Evolutionary conservation across 2,113 vertebrate species (phyloP).

Genomic region (Pavo muticus): DNA sequence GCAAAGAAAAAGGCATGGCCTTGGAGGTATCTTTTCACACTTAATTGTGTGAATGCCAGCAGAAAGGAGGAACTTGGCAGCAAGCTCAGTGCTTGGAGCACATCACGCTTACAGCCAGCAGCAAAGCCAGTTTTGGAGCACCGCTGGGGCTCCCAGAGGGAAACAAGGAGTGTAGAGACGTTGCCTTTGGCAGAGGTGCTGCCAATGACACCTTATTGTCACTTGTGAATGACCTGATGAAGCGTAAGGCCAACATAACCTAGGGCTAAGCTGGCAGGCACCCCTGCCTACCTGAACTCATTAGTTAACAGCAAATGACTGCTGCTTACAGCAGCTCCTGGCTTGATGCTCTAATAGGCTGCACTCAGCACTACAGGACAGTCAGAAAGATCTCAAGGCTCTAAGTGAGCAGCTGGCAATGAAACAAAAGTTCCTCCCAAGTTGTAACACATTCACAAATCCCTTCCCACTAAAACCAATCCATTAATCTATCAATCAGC

Average conservation of each 20-base stretch:
- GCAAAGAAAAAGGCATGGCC: background rate
- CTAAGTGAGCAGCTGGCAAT: background rate
- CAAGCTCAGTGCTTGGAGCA: background rate
- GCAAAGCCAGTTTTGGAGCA: background rate
- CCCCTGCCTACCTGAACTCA: background rate
- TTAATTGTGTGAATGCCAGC: background rate
- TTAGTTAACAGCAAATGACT: background rate
- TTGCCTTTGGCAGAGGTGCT: background rate
- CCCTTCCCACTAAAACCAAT: background rate
- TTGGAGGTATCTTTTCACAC: background rate
- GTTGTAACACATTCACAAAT: background rate
- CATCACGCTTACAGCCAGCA: background rate
- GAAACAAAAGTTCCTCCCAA: background rate
- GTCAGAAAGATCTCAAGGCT: background rate
- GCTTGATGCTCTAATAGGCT: background rate
- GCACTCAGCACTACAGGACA: background rate
- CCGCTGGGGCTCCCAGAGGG: rapidly evolving
- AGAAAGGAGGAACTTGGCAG: background rate
- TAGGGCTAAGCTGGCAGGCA: background rate
- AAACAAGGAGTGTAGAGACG: background rate
- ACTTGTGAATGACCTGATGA: background rate
- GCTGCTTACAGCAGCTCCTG: background rate
- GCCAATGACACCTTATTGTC: rapidly evolving
- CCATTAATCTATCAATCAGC: conserved; percentile 49
- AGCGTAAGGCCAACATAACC: background rate